Conservation (phyloP, 1,140 invertebrate species). For the Tetranychus urticae region DNA sequence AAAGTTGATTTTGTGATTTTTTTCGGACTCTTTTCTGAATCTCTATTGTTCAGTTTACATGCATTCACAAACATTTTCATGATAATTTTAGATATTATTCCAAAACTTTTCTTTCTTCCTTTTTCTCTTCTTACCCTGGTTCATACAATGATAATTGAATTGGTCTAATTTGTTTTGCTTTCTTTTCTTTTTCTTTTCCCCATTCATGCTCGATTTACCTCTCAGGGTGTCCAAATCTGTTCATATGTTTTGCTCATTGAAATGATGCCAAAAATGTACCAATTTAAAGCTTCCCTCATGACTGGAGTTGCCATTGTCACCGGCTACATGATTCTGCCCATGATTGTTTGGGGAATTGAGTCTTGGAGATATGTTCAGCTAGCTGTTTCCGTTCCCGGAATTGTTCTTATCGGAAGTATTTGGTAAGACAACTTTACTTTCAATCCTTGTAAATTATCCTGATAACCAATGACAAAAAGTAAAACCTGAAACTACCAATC, state of each 20-base stretch:
- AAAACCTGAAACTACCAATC: neutral
- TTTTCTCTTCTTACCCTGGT: too few relatives aligned
- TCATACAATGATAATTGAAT: too few relatives aligned
- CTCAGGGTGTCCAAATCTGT: slow-evolving; percentile 16
- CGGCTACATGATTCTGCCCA: neutral
- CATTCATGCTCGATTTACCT: neutral
- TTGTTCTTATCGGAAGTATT: slow-evolving; percentile 20
- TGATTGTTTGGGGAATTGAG: slow-evolving; percentile 16
- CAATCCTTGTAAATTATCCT: neutral
- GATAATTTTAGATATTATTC: too few relatives aligned
- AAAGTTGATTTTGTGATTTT: too few relatives aligned
- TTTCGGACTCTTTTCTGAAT: too few relatives aligned
- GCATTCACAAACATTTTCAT: too few relatives aligned
- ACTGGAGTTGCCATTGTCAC: neutral
- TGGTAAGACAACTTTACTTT: slow-evolving; percentile 15
- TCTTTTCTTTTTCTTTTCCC: too few relatives aligned
- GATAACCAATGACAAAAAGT: neutral
- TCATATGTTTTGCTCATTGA: slow-evolving; percentile 25
- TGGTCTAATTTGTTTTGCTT: too few relatives aligned
- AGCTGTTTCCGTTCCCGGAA: slow-evolving; percentile 22
- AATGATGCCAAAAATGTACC: slow-evolving; percentile 24
- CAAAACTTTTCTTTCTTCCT: too few relatives aligned
- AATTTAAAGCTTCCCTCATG: slow-evolving; percentile 24
- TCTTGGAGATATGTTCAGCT: slow-evolving; percentile 27
- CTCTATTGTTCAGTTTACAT: too few relatives aligned